These are phyloP conservation scores for Cephus spinipes DNA, from an alignment of 2,888 invertebrate genomes.

Conservation along the genomic window DNA sequence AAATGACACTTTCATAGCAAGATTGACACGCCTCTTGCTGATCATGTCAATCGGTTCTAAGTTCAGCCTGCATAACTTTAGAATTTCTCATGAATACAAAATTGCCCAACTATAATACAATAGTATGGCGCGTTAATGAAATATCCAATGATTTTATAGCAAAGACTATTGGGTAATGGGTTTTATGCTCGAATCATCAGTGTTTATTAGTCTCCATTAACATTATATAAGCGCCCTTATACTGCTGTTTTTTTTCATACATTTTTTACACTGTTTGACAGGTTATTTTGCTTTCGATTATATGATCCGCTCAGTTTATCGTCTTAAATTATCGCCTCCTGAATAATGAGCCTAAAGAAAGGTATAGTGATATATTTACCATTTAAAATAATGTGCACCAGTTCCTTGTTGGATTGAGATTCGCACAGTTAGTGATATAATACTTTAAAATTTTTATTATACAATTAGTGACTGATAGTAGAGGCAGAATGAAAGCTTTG, in stretches of 20 bases:
- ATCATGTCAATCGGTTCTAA: neutral
- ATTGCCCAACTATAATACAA: neutral
- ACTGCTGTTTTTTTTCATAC: neutral
- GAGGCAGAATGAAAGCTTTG: neutral
- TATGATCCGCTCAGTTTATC: neutral
- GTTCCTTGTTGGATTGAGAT: neutral
- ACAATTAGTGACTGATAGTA: neutral
- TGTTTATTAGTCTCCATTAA: neutral
- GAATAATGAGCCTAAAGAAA: neutral
- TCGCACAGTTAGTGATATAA: neutral
- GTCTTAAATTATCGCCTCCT: neutral
- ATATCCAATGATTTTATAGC: neutral
- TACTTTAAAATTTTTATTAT: neutral
- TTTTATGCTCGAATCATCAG: neutral
- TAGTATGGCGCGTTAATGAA: neutral
- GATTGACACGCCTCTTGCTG: constrained; percentile 21
- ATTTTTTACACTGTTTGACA: neutral
- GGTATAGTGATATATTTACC: neutral
- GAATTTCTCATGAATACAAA: neutral
- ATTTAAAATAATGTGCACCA: neutral
- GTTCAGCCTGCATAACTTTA: neutral
- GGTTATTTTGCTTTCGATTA: neutral
- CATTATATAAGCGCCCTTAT: neutral
- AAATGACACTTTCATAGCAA: constrained; percentile 40
- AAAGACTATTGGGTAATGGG: neutral